Evolutionary conservation across 2,888 invertebrate species (phyloP).

Genomic region (Spialia ferax): DNA sequence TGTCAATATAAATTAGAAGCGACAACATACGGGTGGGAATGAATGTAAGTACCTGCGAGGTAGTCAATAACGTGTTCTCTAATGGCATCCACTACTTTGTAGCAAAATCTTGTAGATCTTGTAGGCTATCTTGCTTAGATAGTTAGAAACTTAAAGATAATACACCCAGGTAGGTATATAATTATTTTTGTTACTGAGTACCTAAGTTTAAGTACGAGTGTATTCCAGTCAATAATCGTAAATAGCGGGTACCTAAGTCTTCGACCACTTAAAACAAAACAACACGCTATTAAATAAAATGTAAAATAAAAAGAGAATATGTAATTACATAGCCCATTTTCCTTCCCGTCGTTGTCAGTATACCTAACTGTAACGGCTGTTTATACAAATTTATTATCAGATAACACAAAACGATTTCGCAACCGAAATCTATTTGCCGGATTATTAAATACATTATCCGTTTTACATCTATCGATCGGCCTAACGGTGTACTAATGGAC

Average conservation of each 20-base stretch:
- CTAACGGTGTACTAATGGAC: slow-evolving; percentile 83
- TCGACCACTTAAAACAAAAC: background rate
- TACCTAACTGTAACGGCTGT: slow-evolving; percentile 40
- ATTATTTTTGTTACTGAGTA: background rate
- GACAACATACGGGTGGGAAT: slow-evolving; percentile 12
- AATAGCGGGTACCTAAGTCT: background rate
- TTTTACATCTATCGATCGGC: slow-evolving; percentile 66
- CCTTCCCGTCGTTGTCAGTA: slow-evolving; percentile 14
- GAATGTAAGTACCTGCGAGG: slow-evolving; percentile 7
- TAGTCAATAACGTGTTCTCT: slow-evolving; percentile 13
- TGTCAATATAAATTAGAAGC: slow-evolving; percentile 13
- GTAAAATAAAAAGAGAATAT: slow-evolving; percentile 31
- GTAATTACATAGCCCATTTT: slow-evolving; percentile 35
- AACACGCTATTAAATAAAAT: slow-evolving; percentile 21
- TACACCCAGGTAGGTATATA: background rate
- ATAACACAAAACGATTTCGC: slow-evolving; percentile 63
- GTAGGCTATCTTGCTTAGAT: background rate
- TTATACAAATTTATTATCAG: slow-evolving; percentile 47
- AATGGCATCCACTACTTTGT: slow-evolving; percentile 2
- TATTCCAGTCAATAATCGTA: no score
- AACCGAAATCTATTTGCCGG: slow-evolving; percentile 71
- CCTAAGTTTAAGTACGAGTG: background rate
- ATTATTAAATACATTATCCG: slow-evolving; percentile 78
- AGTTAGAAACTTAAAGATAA: background rate
- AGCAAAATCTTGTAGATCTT: slow-evolving; percentile 13